Evolutionary conservation across 2,113 vertebrate species (phyloP).

Genomic region (Protomyctophum bolini): DNA sequence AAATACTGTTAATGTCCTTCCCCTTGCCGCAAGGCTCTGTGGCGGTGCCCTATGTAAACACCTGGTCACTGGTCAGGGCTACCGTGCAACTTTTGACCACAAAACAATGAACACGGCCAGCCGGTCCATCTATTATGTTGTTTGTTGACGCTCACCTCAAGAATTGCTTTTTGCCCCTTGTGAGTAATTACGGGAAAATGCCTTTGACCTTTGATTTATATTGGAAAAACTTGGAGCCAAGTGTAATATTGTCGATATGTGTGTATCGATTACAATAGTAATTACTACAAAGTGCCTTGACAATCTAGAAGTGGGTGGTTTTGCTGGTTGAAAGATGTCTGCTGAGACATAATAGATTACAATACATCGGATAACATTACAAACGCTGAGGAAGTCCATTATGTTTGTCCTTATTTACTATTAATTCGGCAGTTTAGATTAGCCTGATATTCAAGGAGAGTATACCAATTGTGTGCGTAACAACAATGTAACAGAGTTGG

Average conservation of each 20-base stretch:
- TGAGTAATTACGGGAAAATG: constrained; percentile 80
- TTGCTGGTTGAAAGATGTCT: constrained; percentile 41
- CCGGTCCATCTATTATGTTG: constrained; percentile 80
- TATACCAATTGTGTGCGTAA: constrained; percentile 39
- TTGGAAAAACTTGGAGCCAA: constrained; percentile 68
- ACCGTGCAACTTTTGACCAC: constrained; percentile 65
- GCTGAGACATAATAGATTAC: constrained; percentile 36
- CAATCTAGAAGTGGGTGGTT: constrained; percentile 39
- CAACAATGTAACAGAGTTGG: constrained; percentile 69
- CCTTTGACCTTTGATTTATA: constrained; percentile 81
- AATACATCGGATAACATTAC: constrained; percentile 21
- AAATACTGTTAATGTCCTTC: constrained; percentile 55
- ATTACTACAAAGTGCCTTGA: constrained; percentile 64
- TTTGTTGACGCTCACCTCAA: constrained; percentile 76
- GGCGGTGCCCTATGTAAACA: constrained; percentile 73
- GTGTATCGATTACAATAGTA: constrained; percentile 70
- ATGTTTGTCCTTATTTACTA: constrained; percentile 32
- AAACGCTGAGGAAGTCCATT: constrained; percentile 29
- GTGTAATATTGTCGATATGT: constrained; percentile 66
- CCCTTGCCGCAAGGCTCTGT: constrained; percentile 47
- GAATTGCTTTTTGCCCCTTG: constrained; percentile 51
- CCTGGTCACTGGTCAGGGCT: constrained; percentile 76
- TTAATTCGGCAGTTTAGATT: constrained; percentile 53
- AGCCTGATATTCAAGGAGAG: constrained; percentile 46
- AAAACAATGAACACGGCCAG: constrained; percentile 77